phyloP scores from a whole-genome alignment of 2,888 invertebrate genomes.

The Nemotelus nigrinus region DNA sequence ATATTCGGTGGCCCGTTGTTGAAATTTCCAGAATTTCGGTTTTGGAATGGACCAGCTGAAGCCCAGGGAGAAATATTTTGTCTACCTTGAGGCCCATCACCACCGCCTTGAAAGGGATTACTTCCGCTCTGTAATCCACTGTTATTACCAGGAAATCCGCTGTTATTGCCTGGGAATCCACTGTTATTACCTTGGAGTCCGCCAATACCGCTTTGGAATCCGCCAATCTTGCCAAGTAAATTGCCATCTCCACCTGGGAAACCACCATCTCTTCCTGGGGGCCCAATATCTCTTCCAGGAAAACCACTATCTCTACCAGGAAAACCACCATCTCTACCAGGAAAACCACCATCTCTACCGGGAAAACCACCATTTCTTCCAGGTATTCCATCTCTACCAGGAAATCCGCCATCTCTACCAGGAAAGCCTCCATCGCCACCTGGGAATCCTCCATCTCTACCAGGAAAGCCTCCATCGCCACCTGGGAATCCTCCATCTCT shows the following conservation, averaged over 20 bases:
- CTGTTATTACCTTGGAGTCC: too few species aligned
- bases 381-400: conserved; percentile 11
- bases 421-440: conserved; percentile 41
- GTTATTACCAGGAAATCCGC: too few species aligned
- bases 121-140: too few species aligned
- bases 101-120: not conserved
- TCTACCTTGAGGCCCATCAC: not conserved
- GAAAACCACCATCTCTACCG: not conserved
- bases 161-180: too few species aligned
- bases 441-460: not conserved
- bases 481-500: not conserved
- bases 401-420: conserved; percentile 50
- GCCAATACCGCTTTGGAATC: too few species aligned
- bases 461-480: not conserved
- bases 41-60: not conserved
- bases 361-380: not conserved
- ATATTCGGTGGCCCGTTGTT: not conserved
- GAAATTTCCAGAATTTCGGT: conserved; percentile 30
- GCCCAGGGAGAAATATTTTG: conserved; percentile 14
- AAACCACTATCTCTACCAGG: not conserved
- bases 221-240: not conserved
- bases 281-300: not conserved
- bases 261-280: not conserved
- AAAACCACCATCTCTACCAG: not conserved
- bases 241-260: not conserved